A percentile compares a stretch with the other conserved stretches of the same genome.
Evolutionary conservation across 2,113 vertebrate genomes (phyloP).

Genomic region (Empidonax alnorum): DNA sequence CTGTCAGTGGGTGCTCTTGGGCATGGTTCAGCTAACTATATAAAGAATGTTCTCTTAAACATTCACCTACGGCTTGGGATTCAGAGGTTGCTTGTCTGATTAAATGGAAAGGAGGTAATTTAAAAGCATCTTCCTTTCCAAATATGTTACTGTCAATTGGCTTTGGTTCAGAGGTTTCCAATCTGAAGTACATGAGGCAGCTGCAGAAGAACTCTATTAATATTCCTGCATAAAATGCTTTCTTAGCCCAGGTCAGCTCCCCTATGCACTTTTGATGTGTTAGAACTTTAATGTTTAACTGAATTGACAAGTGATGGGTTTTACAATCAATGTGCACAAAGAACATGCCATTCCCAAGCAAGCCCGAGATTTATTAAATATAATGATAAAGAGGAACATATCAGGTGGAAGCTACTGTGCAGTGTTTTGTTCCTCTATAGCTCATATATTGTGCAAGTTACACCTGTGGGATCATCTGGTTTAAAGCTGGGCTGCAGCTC

Average conservation of each 20-base stretch:
- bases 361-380: conserved; percentile 41
- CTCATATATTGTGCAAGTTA: neutral
- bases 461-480: neutral
- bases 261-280: conserved; percentile 62
- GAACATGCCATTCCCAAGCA: conserved; percentile 18
- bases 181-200: conserved; percentile 55
- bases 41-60: conserved; percentile 65
- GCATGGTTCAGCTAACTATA: conserved; percentile 66
- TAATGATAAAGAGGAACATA: conserved; percentile 7
- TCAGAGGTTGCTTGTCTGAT: conserved; percentile 68
- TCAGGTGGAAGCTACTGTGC: neutral
- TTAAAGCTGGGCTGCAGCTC: neutral
- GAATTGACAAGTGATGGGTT: conserved; percentile 55
- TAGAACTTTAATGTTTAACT: conserved; percentile 53
- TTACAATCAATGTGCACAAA: conserved; percentile 53
- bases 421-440: neutral
- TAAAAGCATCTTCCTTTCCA: conserved; percentile 69
- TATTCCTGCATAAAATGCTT: conserved; percentile 54
- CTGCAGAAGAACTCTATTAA: conserved; percentile 47
- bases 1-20: conserved; percentile 69
- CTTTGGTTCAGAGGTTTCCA: conserved; percentile 67
- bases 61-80: conserved; percentile 67
- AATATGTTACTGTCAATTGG: conserved; percentile 68
- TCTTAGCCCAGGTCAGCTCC: conserved; percentile 62
- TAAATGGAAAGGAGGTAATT: conserved; percentile 71